Evolutionary conservation across 2,888 invertebrate species (phyloP).

Genomic region (Lamellibrachia columna): DNA sequence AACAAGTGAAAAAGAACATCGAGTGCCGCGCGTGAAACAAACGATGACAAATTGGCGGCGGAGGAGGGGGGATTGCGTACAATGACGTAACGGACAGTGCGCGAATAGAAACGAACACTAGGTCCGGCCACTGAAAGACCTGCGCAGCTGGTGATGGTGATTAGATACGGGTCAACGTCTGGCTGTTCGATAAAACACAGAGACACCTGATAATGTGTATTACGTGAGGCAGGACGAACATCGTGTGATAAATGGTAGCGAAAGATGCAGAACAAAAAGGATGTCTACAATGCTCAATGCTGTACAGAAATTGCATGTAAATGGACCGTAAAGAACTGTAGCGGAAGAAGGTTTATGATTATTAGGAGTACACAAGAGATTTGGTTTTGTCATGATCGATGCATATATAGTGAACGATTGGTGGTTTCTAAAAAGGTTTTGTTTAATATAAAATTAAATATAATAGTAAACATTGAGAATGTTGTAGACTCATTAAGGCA

Average conservation of each 20-base stretch:
- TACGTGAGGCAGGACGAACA: neutral
- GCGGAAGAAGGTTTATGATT: neutral
- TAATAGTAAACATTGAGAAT: neutral
- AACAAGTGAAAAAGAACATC: neutral
- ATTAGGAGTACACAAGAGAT: neutral
- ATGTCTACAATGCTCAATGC: constrained; percentile 10
- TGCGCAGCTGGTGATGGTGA: neutral
- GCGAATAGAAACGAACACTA: neutral
- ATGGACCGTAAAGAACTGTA: constrained; percentile 3
- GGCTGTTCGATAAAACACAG: neutral
- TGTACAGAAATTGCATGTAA: neutral
- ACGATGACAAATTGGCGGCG: neutral
- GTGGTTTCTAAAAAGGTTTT: neutral
- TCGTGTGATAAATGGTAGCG: neutral
- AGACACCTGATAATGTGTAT: neutral
- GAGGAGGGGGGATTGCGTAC: neutral
- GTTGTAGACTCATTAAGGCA: neutral
- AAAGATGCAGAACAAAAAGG: constrained; percentile 13
- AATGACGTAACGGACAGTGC: neutral
- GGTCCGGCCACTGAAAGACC: neutral
- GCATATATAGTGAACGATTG: neutral
- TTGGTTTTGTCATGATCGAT: neutral
- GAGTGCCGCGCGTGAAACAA: neutral
- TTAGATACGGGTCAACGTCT: neutral
- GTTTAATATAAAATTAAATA: neutral